Base-by-base conservation (phyloP, 2,888 invertebrate genomes). In the Graphium colonna region DNA sequence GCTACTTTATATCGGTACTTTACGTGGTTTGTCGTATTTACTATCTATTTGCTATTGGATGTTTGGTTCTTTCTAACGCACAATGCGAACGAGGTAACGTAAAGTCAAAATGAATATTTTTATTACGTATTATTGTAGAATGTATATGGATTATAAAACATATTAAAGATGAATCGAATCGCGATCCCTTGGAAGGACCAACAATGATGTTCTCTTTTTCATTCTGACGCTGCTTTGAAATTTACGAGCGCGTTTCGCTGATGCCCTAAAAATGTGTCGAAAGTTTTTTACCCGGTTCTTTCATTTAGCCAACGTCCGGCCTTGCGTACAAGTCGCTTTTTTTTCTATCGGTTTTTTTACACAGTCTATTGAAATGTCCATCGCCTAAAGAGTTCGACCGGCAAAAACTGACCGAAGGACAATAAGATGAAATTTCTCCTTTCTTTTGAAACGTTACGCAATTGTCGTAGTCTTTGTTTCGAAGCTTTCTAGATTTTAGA, bases 191-290 rank as follows among this genome's bases (percentile, higher is more conserved):
- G 21, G 21, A 21, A 5, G 21, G 5, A 5, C 12, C 80, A 86
- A 87, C 88, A 86, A 83, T 84, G 82, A 85, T 85, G 81, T 84
- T 73, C 80, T 77, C 82, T 87, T 88, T 85, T 83, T 86, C 82
- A 87, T 88, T 81, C 82, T 84, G 87, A 88, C 88, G 84, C 86
- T 85, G 76, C 77, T 74, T n/a, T 71, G 74, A 81, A 84, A 89
- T 88, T 88, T 87, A 88, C 84, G 82, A 81, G 75, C 84, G 72
- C 73, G 64, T 73, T 80, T 77, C 75, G 77, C 83, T 83, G 88
- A 86, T 84, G 87, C 81, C 86, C 84, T 86, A 86, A 89, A 89
- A 89, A 89, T 87, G 88, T 89, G 89, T 87, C 89, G 88, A 87
- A 87, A 5, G 78, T 86, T 88, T 55, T 88, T 88, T 86, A 87